Base-by-base conservation (phyloP, 2,113 vertebrate species). In the Elachura formosa region DNA sequence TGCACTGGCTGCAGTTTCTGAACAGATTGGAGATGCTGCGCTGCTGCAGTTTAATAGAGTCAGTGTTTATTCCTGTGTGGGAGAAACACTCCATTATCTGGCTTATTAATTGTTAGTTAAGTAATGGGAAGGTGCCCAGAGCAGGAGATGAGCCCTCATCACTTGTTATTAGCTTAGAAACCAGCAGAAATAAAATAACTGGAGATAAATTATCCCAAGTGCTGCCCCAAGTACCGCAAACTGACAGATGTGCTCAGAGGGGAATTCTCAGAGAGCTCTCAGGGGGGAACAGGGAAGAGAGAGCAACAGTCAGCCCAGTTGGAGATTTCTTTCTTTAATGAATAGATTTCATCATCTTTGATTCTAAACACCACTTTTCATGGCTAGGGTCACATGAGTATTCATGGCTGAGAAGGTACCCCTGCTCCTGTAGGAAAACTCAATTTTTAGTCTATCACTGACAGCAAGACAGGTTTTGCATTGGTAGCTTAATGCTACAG, bases 101-200 rank as follows among this genome's bases (percentile, higher is more conserved):
- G 11, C 83, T 97, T 97, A 96, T 96, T 96, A 96, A 96, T 97
- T 96, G 94, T 91, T 94, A 83, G 95, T 93, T 95, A 96, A 96
- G 94, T 91, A 95, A 94, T 62, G 67, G 91, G 96, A 96, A 94
- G 89, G 94, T 94, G 93, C 91, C 95, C 90, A 94, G 94, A 96
- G 93, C 67, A 62, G 87, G 56, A 94, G 93, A 93, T 48, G 84
- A 96, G 72, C 75, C 87, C 96, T 94, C 87, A 66, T 69, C 84
- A 7, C 77, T 94, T 87, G 91, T 94, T 94, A 96, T 95, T 94
- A 94, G 77, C 94, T 93, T 63, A 77, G 82, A 95, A 95, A 95
- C 67, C 75, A 51, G 92, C 55, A 95, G 91, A 95, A 97, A 94
- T 87, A 76, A 87, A 94, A 90, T 67, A 91, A 92, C 75, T n/a